Evolutionary conservation across 2,797 vertebrate genomes (phyloP), one percentile per base, ranked within the genome.

Genomic region (Hozukius guyotensis): DNA sequence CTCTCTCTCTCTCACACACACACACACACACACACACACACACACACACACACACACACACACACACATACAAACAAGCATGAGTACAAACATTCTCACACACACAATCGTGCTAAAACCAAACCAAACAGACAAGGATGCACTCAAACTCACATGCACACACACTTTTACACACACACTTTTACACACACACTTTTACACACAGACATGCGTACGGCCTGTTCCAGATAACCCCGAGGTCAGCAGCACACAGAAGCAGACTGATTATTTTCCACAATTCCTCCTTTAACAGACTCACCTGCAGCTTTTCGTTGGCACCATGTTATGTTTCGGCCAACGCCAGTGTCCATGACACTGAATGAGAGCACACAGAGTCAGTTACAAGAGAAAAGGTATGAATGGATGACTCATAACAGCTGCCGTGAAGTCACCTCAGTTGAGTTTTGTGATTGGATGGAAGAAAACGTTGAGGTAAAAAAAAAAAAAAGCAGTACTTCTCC

Each of bases 401-500:
- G 94, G 93, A 93, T 95, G 94, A 95, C 77, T 95, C 94, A 94
- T 86, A 87, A 72, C 80, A 79, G 83, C 88, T 62, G 75, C 82
- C 83, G 84, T 94, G 92, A 93, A 93, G 93, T 94, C 94, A 94
- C 90, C 74, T 63, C 86, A 73, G 77, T 76, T 88, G 76, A 68
- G 90, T 84, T 88, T 88, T 74, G 88, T 94, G 94, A 95, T 94
- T 95, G 95, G 94, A 92, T 87, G 87, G 86, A 90, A 89, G 83
- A 85, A 75, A 84, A 84, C 9, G 75, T 83, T 61, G 66, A 90
- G 70, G 71, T 64, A 73, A 70, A 78, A 72, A 61, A 84, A 86
- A 78, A 78, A 77, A 73, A 81, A 76, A 32, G 68, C 86, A 81
- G 87, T 83, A 83, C 87, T 89, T 90, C 88, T 92, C 85, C 91